These are phyloP conservation scores for Cyclina sinensis DNA, from an alignment of 1,140 invertebrate species.

Conservation along the genomic window DNA sequence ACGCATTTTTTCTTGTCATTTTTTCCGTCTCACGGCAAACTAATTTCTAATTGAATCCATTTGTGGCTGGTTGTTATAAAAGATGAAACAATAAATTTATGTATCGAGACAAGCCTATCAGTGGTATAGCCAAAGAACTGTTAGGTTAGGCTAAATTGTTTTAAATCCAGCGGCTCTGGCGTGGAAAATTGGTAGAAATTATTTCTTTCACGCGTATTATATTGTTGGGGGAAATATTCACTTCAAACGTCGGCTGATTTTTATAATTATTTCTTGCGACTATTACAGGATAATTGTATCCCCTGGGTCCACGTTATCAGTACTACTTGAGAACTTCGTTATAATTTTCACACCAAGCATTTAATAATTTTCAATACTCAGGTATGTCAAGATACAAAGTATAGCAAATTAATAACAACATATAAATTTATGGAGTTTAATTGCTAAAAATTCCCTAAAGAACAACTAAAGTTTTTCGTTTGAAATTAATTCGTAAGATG, in stretches of 20 bases:
- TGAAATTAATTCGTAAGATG: neutral
- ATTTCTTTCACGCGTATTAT: slow-evolving; percentile 15
- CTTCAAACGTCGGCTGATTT: neutral
- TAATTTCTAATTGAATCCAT: slow-evolving; percentile 11
- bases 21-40: neutral
- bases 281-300: slow-evolving; percentile 2
- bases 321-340: neutral
- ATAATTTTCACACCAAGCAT: slow-evolving; percentile 31
- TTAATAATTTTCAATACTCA: neutral
- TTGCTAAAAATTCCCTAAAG: slow-evolving; percentile 12
- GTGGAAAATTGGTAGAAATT: slow-evolving; percentile 36
- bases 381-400: neutral
- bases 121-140: neutral
- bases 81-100: slow-evolving; percentile 11
- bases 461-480: neutral
- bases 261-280: slow-evolving; percentile 8
- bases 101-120: neutral
- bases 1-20: no score
- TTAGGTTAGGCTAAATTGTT: slow-evolving; percentile 11
- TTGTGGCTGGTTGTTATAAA: neutral
- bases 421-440: slow-evolving; percentile 21
- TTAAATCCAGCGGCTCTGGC: slow-evolving; percentile 3
- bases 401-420: slow-evolving; percentile 25
- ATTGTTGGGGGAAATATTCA: neutral
- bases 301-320: neutral